Evolutionary conservation across 2,797 vertebrate species (phyloP), one percentile per base, ranked within the genome.

Genomic region (Sebastes flavidus): DNA sequence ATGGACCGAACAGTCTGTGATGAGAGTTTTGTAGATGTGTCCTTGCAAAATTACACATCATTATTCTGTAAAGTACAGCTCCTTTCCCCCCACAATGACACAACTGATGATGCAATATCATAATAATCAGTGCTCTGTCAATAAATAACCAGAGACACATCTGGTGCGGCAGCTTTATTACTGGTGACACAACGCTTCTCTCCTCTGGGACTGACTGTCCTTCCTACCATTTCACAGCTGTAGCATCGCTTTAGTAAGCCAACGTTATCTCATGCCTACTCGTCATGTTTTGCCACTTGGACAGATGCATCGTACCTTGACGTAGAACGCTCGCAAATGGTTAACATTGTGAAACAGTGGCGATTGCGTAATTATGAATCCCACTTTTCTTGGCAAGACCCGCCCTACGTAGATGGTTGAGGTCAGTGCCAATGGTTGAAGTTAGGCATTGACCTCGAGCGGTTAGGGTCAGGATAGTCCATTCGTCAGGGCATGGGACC

Each of bases 101-200:
- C 42, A 27, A 36, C 34, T 34, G 24, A 69, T 78, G 63, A 73
- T 65, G 68, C 49, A 27, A 1, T 52, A 55, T 79, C 63, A 59
- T 60, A 36, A 87, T 72, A 29, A 75, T 83, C 34, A 72, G 25
- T 14, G 22, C 42, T 4, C 27, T 71, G 68, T 72, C 29, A 9
- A 74, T 75, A 61, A 77, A 77, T 38, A 54, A 65, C 27, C 63
- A 16, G 68, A 25, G 65, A 38, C 69, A 54, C 84, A 86, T 78
- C 87, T 84, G 84, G 30, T 78, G 66, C 16, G 1, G 25, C 74
- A 58, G 69, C 70, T 75, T 76, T 67, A 69, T 73, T 70, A 14
- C 20, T 34, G 56, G 67, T 60, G 74, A 68, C 67, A 58, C 42
- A 34, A 24, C 61, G 54, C 66, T 32, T 38, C 10, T 32, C 22